Percentiles rank a stretch among this genome's conserved stretches.
Conservation (phyloP, 2,888 invertebrate species). For the Pristionchus arcanus region DNA sequence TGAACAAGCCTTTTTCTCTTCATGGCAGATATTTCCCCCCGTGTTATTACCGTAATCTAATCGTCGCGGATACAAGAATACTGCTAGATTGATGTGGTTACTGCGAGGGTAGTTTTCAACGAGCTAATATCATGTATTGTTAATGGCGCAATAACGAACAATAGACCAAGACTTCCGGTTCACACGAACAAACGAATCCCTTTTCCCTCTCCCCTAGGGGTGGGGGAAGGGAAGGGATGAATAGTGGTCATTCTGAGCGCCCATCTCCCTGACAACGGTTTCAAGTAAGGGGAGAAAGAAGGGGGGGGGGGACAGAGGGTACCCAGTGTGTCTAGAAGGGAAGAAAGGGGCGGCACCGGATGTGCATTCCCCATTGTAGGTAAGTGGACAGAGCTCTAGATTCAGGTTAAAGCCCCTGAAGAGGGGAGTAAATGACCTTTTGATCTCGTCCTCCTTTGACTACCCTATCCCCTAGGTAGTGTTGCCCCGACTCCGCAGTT, state of each 20-base stretch:
- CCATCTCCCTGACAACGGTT: constrained; percentile 52
- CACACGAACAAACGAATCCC: neutral
- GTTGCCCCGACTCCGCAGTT: neutral
- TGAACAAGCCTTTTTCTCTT: neutral
- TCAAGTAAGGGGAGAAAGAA: constrained; percentile 20
- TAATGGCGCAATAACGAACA: neutral
- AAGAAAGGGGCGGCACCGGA: constrained; percentile 24
- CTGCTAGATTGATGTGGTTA: neutral
- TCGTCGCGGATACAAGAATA: neutral
- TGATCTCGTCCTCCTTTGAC: neutral
- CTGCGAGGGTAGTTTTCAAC: neutral
- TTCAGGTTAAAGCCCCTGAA: neutral
- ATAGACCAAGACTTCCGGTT: neutral
- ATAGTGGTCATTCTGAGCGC: constrained; percentile 24
- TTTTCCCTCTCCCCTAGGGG: constrained; percentile 14
- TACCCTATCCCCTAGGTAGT: neutral
- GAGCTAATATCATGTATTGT: neutral
- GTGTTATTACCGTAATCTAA: neutral
- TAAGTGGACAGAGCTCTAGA: neutral
- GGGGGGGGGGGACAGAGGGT: constrained; percentile 5
- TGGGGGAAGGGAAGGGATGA: neutral
- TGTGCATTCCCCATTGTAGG: constrained; percentile 43
- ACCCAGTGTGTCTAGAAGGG: neutral
- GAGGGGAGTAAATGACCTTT: neutral
- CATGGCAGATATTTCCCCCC: neutral